These are phyloP conservation scores for Actinia tenebrosa DNA, from an alignment of 64 coral and sea anemone species.

Conservation along the genomic window DNA sequence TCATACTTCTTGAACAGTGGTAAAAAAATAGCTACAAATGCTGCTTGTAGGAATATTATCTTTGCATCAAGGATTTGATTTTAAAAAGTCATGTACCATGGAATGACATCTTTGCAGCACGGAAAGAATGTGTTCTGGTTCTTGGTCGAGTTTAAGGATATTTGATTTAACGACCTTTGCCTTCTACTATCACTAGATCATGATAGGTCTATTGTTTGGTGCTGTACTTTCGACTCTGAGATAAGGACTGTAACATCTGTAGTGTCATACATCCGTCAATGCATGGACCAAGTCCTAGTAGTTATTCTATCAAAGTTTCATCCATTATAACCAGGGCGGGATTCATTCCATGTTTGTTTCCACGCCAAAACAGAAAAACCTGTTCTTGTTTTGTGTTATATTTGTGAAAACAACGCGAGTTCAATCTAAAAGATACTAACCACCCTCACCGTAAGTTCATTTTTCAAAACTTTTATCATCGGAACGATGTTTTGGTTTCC, in stretches of 20 bases:
- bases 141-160: background rate
- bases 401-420: background rate
- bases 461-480: background rate
- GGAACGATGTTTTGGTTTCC: background rate
- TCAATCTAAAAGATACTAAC: background rate
- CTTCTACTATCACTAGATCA: background rate
- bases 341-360: background rate
- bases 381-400: background rate
- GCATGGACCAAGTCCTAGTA: background rate
- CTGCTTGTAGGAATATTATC: too few relatives aligned
- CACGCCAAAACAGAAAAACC: background rate
- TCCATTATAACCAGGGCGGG: background rate
- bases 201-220: background rate
- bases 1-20: too few relatives aligned
- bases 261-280: background rate
- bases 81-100: too few relatives aligned
- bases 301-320: background rate
- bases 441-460: background rate
- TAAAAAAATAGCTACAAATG: too few relatives aligned
- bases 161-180: slow-evolving; percentile 9
- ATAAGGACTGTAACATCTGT: background rate
- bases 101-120: too few relatives aligned
- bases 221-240: slow-evolving; percentile 3
- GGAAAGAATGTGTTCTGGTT: too few relatives aligned
- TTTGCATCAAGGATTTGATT: too few relatives aligned